A percentile compares a stretch with the other conserved stretches of the same genome.
phyloP scores from a whole-genome alignment of 2,113 vertebrate genomes.

The Merops nubicus region DNA sequence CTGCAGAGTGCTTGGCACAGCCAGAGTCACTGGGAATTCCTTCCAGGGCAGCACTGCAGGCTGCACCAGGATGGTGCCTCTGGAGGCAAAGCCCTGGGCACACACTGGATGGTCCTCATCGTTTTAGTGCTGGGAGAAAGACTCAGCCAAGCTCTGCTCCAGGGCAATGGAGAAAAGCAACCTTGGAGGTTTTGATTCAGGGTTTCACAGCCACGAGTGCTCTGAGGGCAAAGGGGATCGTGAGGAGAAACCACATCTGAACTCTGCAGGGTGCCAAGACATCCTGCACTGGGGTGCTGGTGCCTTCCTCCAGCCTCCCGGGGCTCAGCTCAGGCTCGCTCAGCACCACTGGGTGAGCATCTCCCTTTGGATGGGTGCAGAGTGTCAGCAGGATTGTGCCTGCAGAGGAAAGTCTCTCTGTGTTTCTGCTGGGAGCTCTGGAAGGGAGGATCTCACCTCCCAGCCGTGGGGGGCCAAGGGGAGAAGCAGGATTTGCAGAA shows the following conservation, averaged over 20 bases:
- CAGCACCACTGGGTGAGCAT: not conserved
- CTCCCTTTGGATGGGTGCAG: not conserved
- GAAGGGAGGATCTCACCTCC: rapidly evolving
- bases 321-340: not conserved
- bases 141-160: not conserved
- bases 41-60: rapidly evolving
- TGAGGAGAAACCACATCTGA: not conserved
- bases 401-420: not conserved
- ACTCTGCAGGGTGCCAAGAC: not conserved
- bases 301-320: not conserved
- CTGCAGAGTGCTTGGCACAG: not conserved
- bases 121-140: not conserved
- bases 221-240: not conserved
- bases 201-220: not conserved
- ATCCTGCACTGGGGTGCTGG: not conserved
- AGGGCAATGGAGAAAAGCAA: not conserved
- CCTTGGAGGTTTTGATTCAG: rapidly evolving
- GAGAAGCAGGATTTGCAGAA: not conserved
- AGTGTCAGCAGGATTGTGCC: rapidly evolving
- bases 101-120: rapidly evolving
- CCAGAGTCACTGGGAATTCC: rapidly evolving
- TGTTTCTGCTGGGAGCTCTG: not conserved
- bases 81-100: rapidly evolving
- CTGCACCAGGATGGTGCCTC: not conserved
- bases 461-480: rapidly evolving